Evolutionary conservation across 1,140 invertebrate species (phyloP).

Genomic region (Diorhabda elongata): DNA sequence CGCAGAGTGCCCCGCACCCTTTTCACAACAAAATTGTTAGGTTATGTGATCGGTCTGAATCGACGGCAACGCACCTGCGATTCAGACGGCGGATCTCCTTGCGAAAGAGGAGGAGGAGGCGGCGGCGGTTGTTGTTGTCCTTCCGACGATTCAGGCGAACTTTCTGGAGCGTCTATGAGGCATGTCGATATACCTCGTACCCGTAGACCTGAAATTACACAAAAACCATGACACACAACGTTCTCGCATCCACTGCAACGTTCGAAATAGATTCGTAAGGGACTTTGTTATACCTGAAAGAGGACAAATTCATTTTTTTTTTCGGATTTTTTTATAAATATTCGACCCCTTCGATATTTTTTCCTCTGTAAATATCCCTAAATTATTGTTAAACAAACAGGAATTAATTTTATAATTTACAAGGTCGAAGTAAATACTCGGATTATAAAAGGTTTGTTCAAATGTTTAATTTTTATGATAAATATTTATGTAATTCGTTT

Average conservation of each 20-base stretch:
- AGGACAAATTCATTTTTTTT: neutral
- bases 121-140: constrained; percentile 31
- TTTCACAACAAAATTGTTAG: neutral
- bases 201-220: constrained; percentile 29
- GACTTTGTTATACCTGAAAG: constrained; percentile 5
- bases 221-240: constrained; percentile 13
- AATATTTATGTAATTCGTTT: too few relatives aligned
- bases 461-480: too few relatives aligned
- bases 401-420: too few relatives aligned
- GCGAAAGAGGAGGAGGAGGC: constrained; percentile 36
- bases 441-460: too few relatives aligned
- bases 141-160: constrained; percentile 45
- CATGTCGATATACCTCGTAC: constrained; percentile 44
- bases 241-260: constrained; percentile 3
- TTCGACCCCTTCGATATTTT: neutral
- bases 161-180: constrained; percentile 43
- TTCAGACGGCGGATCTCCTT: constrained; percentile 41
- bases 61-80: constrained; percentile 42
- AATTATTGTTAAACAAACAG: too few relatives aligned
- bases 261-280: neutral
- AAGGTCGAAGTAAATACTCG: too few relatives aligned
- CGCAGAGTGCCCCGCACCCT: constrained; percentile 4
- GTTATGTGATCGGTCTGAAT: constrained; percentile 45
- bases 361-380: neutral
- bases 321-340: neutral